Base-by-base conservation (phyloP, 2,797 vertebrate species). In the Hyperoplus lanceolatus region DNA sequence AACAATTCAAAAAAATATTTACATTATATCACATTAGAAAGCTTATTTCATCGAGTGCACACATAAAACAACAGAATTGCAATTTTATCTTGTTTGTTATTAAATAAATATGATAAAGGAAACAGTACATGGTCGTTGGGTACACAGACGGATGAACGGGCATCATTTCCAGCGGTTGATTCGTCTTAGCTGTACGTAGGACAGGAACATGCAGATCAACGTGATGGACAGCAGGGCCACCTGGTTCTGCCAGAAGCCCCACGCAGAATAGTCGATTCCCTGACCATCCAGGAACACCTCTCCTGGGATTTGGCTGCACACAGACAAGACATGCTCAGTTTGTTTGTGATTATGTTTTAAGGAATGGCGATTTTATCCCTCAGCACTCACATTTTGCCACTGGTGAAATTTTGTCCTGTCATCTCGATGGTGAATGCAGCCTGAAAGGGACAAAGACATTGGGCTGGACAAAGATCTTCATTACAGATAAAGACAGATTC, bases 191-290 rank as follows among this genome's bases (percentile, higher is more conserved):
- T 96, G 95, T 14, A 96, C 56, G 8, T 96, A 96, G 63, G 95
- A 68, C 79, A 96, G 80, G 3, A 62, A 9, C 92, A 96, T 92
- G 78, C 94, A 96, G 66, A 87, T 56, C 48, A 77, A 1, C 8
- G 81, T 80, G 60, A 96, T 95, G 73, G 93, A 93, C 73, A 94
- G n/a, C 75, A 96, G 93, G 61, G 96, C 96, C 84, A 96, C 91
- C 36, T 93, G 63, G 57, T 96, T 96, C 91, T 96, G 92, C 96
- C 96, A 96, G 88, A 96, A 96, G 11, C 95, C 96, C 96, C 96
- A 96, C 0, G 7, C 6, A 1, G 95, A 96, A 91, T 95, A 95
- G 90, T 96, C 91, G 3, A 96, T 88, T 12, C 42, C 82, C 84
- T 93, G 92, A 3, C 4, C 4, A 0, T 66, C 0, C 82, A 96